Evolutionary conservation across 2,888 invertebrate genomes (phyloP), one percentile per base, ranked within the genome.

Genomic region (Lepidonotus clava): DNA sequence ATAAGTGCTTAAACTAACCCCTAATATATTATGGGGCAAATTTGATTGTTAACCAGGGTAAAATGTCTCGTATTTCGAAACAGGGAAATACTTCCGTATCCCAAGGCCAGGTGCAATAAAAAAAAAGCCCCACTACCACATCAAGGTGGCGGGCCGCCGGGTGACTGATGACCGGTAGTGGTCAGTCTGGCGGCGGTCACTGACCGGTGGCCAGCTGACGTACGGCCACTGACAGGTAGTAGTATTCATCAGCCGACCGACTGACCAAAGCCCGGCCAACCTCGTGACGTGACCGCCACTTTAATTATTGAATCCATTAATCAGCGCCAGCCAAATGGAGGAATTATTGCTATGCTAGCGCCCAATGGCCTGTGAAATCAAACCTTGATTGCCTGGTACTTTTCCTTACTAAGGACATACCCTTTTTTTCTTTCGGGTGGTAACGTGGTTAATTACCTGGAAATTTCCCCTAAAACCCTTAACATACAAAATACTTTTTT

Each of bases 301-400:
- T 61, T 61, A 61, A 61, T 61, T 61, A 61, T 61, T 61, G 61
- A 61, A 28, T 11, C 28, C 11, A 61, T 61, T 61, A 61, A 61
- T 61, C 61, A 61, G 28, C 61, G 1, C 28, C 61, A 28, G 28
- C 28, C 61, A 18, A 61, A 28, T n/a, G 24, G 28, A 11, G n/a
- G 61, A 61, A 24, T 28, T 5, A 28, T 61, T 24, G 61, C 61
- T 61, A 11, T 32, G 24, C 61, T 32, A 61, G n/a, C n/a, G 24
- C n/a, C 61, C 61, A 61, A 61, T 28, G 28, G 24, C 28, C 11
- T 32, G 28, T 61, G 61, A 61, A 61, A 61, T 24, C 61, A 61
- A n/a, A 11, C 61, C 28, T 32, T 53, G 53, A 53, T 53, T 53
- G 53, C 53, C 53, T n/a, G n/a, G 18, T n/a, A 53, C 53, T n/a